Percentiles rank a stretch among this genome's conserved stretches.
Conservation (phyloP, 2,797 vertebrate genomes). For the Chrysocyon brachyurus region DNA sequence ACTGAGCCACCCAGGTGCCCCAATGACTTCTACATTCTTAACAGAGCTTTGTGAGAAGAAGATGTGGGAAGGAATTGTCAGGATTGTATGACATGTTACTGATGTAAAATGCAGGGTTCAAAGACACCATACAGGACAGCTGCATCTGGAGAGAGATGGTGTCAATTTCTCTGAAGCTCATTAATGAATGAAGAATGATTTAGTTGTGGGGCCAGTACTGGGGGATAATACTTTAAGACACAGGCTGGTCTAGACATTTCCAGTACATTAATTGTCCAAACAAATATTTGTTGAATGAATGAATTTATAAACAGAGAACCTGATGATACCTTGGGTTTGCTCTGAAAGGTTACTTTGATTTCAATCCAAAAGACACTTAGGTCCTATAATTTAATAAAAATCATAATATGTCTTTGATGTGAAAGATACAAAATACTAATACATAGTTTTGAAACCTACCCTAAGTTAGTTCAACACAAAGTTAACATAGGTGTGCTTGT, state of each 20-base stretch:
- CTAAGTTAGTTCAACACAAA: slow-evolving; percentile 22
- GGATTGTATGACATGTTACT: not conserved
- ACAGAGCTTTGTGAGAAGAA: slow-evolving; percentile 6
- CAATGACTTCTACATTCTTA: not conserved
- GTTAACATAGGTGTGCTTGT: not conserved
- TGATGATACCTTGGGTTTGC: not conserved
- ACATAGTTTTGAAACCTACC: slow-evolving; percentile 10
- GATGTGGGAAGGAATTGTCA: not conserved
- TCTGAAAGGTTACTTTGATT: slow-evolving; percentile 3
- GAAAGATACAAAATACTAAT: slow-evolving; percentile 8
- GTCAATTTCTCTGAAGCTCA: not conserved
- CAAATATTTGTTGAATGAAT: slow-evolving; percentile 39
- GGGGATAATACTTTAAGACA: not conserved
- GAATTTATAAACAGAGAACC: not conserved
- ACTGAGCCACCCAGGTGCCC: not conserved
- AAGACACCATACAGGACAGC: not conserved
- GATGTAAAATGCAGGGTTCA: not conserved
- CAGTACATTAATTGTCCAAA: not conserved
- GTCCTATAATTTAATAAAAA: slow-evolving; percentile 23
- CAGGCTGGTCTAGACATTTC: not conserved
- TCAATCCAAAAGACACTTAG: slow-evolving; percentile 10
- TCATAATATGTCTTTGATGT: not conserved
- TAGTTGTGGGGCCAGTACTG: not conserved
- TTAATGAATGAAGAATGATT: not conserved
- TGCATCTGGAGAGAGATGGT: not conserved